Conservation (phyloP, 23 tunicate species). For the Clavelina lepadiformis region DNA sequence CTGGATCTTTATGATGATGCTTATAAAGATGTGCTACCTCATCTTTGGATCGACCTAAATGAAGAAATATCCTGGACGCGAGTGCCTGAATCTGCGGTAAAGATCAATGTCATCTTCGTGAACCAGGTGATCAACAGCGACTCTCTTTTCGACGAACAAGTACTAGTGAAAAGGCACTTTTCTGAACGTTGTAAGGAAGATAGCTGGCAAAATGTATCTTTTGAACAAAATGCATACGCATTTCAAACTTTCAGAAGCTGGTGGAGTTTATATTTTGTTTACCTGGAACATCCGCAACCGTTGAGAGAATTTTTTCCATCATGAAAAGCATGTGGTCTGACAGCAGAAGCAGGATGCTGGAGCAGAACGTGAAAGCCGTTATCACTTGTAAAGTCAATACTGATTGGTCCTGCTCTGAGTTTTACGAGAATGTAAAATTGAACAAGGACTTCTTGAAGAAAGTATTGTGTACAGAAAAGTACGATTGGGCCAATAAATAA, state of each 20-base stretch:
- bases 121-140: constrained; percentile 42
- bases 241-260: constrained; percentile 48
- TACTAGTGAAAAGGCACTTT: constrained; percentile 42
- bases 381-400: constrained; percentile 43
- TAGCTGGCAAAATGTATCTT: constrained; percentile 54
- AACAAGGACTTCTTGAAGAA: constrained; percentile 46
- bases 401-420: constrained; percentile 41
- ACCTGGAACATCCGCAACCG: constrained; percentile 50
- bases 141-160: constrained; percentile 43
- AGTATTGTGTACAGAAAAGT: constrained; percentile 38
- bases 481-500: constrained; percentile 37
- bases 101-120: constrained; percentile 38
- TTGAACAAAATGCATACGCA: constrained; percentile 41
- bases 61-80: constrained; percentile 12
- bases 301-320: constrained; percentile 50
- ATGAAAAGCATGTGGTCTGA: constrained; percentile 51
- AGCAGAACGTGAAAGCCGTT: constrained; percentile 60
- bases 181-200: constrained; percentile 54
- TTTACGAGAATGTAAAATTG: constrained; percentile 40
- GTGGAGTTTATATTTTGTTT: constrained; percentile 48
- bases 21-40: constrained; percentile 51
- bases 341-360: constrained; percentile 48
- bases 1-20: constrained; percentile 56
- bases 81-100: constrained; percentile 25
- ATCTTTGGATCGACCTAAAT: constrained; percentile 49